Conservation (phyloP, 1,140 invertebrate species). For the Delia radicum region DNA sequence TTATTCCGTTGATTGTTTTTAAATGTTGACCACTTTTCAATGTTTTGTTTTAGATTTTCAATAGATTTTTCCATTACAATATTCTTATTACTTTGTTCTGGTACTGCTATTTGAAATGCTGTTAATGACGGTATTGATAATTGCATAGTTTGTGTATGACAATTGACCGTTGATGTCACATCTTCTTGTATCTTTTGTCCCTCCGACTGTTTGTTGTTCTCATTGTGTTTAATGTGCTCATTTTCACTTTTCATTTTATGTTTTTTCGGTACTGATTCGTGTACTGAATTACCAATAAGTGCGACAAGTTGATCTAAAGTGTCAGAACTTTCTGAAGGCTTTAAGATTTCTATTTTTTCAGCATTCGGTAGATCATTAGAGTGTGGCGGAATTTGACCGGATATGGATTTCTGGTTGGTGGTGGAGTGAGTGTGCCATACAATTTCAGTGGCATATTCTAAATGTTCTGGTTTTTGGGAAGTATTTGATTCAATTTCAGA, state of each 20-base stretch:
- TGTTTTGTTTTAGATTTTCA: neutral
- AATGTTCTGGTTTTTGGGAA: too few relatives aligned
- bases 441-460: neutral
- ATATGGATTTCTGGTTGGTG: neutral
- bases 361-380: neutral
- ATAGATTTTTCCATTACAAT: conserved; percentile 1
- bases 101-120: neutral
- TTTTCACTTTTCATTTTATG: neutral
- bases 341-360: neutral
- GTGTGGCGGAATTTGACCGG: neutral
- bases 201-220: neutral
- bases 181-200: neutral
- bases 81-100: neutral
- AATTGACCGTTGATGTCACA: conserved; percentile 6
- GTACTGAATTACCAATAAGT: neutral
- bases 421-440: neutral
- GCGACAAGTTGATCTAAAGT: neutral
- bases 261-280: neutral
- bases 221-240: neutral
- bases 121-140: neutral
- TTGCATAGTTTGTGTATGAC: neutral
- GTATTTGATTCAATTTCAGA: too few relatives aligned
- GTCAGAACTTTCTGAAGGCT: neutral
- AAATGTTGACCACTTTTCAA: conserved; percentile 17
- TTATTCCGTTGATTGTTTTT: conserved; percentile 20